Evolutionary conservation across 2,113 vertebrate genomes (phyloP), one percentile per base, ranked within the genome.

Genomic region (Hippoglossus stenolepis): DNA sequence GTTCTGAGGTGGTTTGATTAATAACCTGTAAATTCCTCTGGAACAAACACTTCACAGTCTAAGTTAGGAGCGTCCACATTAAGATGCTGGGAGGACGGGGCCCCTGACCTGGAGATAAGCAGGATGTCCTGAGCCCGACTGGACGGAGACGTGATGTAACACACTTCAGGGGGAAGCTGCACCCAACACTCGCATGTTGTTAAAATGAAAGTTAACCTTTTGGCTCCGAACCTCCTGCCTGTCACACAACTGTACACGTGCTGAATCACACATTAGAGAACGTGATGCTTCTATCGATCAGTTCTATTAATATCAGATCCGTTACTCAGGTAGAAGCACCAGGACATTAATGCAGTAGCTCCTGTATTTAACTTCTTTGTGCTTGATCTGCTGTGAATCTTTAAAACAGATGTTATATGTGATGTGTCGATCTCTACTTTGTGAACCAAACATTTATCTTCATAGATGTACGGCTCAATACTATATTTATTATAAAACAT

Each of bases 91-190:
- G 58, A 18, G 28, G 35, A 3, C 4, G 0, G 70, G 17, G 38
- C 62, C 23, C 21, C 62, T 82, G 77, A 79, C 85, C 80, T 56
- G 65, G 9, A 53, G 80, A 77, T 70, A 63, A 77, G 47, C 73
- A 71, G 80, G 80, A 86, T 28, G 65, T 86, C 80, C 80, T 80
- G 54, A 56, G 2, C 10, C 18, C 0, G 49, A 11, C 47, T 23
- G 66, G 6, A 15, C 53, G 0, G 3, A 20, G 51, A 60, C 6
- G 17, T 69, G 76, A 57, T 49, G 35, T 38, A 79, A 68, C 67
- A 4, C 51, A n/a, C 64, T 57, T 61, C 24, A 43, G 35, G 8
- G 18, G 43, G 45, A 28, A 62, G 35, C 40, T n/a, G 57, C 38
- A 14, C 31, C 64, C 65, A 18, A 11, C 1, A 63, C 56, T 49